Evolutionary conservation across 2,113 vertebrate species (phyloP).

Genomic region (Phycodurus eques): DNA sequence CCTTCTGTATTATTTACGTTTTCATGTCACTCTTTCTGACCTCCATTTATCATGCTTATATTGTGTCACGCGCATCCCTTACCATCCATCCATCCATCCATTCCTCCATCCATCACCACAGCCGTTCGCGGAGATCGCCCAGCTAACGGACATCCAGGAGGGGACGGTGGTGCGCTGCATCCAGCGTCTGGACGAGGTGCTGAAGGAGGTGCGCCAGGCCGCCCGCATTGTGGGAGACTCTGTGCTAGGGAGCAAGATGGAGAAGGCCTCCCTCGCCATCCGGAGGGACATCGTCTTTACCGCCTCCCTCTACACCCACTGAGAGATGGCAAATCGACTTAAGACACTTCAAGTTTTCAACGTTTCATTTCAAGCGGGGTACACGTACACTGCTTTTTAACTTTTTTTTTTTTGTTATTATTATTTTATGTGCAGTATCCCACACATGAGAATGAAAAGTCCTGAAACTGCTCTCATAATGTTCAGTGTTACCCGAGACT

Average conservation of each 20-base stretch:
- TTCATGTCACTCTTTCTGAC: not conserved
- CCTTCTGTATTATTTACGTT: not conserved
- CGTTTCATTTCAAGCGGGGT: not conserved
- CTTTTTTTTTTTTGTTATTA: too few species aligned
- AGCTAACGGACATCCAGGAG: conserved; percentile 86
- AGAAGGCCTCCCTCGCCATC: conserved; percentile 83
- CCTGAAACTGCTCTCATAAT: too few species aligned
- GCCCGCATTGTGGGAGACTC: conserved; percentile 88
- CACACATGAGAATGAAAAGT: too few species aligned
- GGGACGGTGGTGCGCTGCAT: conserved; percentile 90
- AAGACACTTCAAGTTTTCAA: not conserved
- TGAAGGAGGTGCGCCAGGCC: conserved; percentile 84
- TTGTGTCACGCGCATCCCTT: too few species aligned
- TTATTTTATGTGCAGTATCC: not conserved
- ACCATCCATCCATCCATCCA: not conserved
- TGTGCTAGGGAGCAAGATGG: conserved; percentile 88
- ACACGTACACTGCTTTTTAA: not conserved
- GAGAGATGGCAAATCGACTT: conserved; percentile 28
- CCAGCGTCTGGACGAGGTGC: conserved; percentile 89
- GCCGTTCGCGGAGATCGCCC: conserved; percentile 88
- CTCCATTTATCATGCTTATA: too few species aligned
- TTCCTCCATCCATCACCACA: conserved; percentile 35
- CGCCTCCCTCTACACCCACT: conserved; percentile 90
- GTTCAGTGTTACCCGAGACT: too few species aligned
- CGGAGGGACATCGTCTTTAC: conserved; percentile 92